Base-by-base conservation (phyloP, 1,140 invertebrate species). In the Pteromalus puparum region DNA sequence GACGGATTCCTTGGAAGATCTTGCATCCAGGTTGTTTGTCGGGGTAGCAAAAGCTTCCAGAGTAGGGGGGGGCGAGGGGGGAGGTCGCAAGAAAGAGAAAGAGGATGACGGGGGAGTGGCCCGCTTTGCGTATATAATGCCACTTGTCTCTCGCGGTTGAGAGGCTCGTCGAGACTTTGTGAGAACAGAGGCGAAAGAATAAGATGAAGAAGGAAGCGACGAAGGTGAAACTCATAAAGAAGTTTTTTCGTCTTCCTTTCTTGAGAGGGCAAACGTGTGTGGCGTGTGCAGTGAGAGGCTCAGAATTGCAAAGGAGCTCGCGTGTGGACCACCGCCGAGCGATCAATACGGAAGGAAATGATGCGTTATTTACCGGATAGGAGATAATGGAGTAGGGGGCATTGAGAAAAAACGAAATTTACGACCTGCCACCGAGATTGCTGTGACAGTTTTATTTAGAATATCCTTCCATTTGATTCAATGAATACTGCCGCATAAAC, bases 171-270 rank as follows among this genome's bases (percentile, higher is more conserved):
- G 28, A 28, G 67, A 70, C 24, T 70, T 70, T 70, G 18, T 28
- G 24, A 13, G 67, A 70, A 70, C 28, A 70, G 67, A 70, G 67
- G 48, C 12, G 48, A 61, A 61, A 7, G 18, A 70, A 70, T 70
- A 15, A 70, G 21, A 70, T 21, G 21, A 4, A 61, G 18, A 3
- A 21, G 15, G 18, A 61, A 61, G 53, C 53, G 53, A 61, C 53
- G 67, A 13, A 28, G 24, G 24, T 28, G 26, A 70, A 28, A 1
- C 67, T 28, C 24, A 7, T 68, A 68, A 68, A 28, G 28, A 70
- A 70, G 24, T 70, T 70, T 70, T 70, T 70, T 70, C 67, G 67
- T 28, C 67, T 30, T 61, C 67, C 65, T 68, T 26, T 68, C 26
- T 70, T n/a, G 67, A 18, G 67, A 13, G 21, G n/a, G 5, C 28